Evolutionary conservation across 2,888 invertebrate species (phyloP).

Genomic region (Crepidodera aurea): DNA sequence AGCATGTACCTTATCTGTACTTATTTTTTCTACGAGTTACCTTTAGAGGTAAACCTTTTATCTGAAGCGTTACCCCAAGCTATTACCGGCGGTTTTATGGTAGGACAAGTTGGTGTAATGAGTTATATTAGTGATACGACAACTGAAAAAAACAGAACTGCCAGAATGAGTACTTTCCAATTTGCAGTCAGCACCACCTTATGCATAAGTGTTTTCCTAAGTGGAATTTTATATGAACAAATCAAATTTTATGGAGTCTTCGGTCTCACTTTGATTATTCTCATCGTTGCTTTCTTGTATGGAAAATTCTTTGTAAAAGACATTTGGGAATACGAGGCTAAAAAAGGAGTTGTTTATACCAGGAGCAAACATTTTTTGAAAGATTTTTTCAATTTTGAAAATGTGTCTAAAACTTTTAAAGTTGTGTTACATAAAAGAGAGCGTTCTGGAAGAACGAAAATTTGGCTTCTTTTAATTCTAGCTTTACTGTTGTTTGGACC

Average conservation of each 20-base stretch:
- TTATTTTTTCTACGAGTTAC: constrained; percentile 65
- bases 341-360: constrained; percentile 26
- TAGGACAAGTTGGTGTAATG: constrained; percentile 67
- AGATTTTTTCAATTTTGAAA: constrained; percentile 59
- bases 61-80: constrained; percentile 66
- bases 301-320: constrained; percentile 59
- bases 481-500: too few relatives aligned
- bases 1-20: constrained; percentile 62
- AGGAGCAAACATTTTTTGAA: constrained; percentile 42
- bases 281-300: constrained; percentile 51
- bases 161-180: constrained; percentile 67
- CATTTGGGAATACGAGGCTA: constrained; percentile 26
- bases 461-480: too few relatives aligned
- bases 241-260: constrained; percentile 67
- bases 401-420: too few relatives aligned
- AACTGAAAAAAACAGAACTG: constrained; percentile 65
- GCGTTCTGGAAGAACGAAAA: too few relatives aligned
- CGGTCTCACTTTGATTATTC: constrained; percentile 39
- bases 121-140: constrained; percentile 65
- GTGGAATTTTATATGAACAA: constrained; percentile 63
- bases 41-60: constrained; percentile 65
- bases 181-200: constrained; percentile 61
- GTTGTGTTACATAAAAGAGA: too few relatives aligned
- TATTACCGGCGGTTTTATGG: constrained; percentile 66
- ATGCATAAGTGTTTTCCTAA: constrained; percentile 63